Evolutionary conservation across 2,888 invertebrate genomes (phyloP), one percentile per base, ranked within the genome.

Genomic region (Cacoxenus indagator): DNA sequence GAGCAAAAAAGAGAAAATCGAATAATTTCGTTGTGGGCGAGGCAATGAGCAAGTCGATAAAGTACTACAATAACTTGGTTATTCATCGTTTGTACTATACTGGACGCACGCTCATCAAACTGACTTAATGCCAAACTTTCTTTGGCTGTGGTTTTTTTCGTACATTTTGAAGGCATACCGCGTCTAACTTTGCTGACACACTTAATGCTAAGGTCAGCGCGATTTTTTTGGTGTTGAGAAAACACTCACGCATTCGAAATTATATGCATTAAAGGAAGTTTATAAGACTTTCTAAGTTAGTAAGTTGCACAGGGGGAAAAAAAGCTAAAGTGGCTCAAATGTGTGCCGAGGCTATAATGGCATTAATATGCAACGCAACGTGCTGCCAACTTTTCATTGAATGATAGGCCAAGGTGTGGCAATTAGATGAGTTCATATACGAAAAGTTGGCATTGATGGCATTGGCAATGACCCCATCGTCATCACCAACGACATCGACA

Each of bases 101-200:
- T 27, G 55, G 2, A 6, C 14, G 19, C 9, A 72, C 27, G 74
- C 72, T 72, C 76, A 71, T 80, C 82, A 80, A 80, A 80, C 82
- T 73, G 71, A 82, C 82, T 80, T 80, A 80, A 82, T 80, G 75
- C 79, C 67, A 72, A 75, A n/a, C n/a, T n/a, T n/a, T n/a, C 73
- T 82, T 78, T 77, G 78, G 68, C 64, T 71, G 27, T 27, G 75
- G 75, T 77, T 74, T 77, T n/a, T n/a, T n/a, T n/a, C n/a, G 76
- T 74, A 70, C 78, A 77, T 74, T 81, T 78, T 73, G 76, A 45
- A 66, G 43, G 65, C 59, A 67, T 67, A 11, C 14, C 37, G 14
- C 8, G 37, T 37, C 11, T 48, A 72, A 67, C 67, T 48, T 69
- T 24, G 43, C 37, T 31, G 14, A 6, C 22, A 22, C 62, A 29